phyloP scores from a whole-genome alignment of 2,888 invertebrate genomes.

The Galeopsomyia nigrocyanea region DNA sequence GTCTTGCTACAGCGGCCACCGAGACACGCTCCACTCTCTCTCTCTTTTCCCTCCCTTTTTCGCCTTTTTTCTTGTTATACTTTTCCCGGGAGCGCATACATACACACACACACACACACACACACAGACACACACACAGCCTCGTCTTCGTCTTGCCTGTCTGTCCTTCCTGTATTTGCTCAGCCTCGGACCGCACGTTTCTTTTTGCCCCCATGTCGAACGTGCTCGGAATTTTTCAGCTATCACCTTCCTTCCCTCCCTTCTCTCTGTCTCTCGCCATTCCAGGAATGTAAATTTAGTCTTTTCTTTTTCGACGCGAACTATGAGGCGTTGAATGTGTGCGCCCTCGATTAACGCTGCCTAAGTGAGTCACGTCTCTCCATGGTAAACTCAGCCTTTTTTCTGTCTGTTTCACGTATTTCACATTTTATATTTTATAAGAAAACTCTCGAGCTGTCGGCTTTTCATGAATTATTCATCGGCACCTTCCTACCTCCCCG shows the following conservation, averaged over 20 bases:
- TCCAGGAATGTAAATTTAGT: constrained; percentile 33
- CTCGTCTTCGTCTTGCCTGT: constrained; percentile 3
- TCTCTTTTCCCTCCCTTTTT: neutral
- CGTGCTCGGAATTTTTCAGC: constrained; percentile 52
- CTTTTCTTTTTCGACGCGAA: constrained; percentile 15
- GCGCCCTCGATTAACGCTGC: constrained; percentile 22
- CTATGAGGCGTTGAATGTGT: constrained; percentile 19
- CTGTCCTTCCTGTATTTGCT: constrained; percentile 44
- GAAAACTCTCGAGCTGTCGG: no score
- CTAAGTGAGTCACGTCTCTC: neutral
- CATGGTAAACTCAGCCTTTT: no score
- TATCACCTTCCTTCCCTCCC: neutral
- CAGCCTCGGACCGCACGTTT: constrained; percentile 47
- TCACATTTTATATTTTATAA: no score
- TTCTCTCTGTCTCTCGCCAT: neutral
- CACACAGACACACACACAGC: no score
- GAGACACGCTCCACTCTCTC: constrained; percentile 22
- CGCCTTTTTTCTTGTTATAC: constrained; percentile 33
- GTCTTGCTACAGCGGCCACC: constrained; percentile 49
- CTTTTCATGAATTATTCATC: no score
- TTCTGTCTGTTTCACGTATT: constrained; percentile 12
- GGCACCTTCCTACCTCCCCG: no score
- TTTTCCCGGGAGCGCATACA: constrained; percentile 11
- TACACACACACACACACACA: no score
- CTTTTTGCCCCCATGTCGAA: constrained; percentile 40